Percentiles rank a stretch among this genome's conserved stretches.
phyloP scores from a whole-genome alignment of 2,888 invertebrate genomes.

The Hartigia nigra region DNA sequence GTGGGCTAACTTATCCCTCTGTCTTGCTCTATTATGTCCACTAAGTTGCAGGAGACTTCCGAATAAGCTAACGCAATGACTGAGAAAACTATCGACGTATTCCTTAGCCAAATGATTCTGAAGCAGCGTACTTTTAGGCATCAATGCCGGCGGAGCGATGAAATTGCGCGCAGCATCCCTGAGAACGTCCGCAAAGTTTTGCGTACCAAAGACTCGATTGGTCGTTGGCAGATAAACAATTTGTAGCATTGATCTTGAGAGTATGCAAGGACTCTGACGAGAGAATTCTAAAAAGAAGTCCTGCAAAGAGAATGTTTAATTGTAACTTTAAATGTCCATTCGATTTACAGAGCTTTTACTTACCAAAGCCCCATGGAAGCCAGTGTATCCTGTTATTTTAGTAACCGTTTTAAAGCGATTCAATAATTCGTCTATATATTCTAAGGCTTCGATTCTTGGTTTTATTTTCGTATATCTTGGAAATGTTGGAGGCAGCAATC shows the following conservation, averaged over 20 bases:
- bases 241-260: constrained; percentile 91
- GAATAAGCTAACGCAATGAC: constrained; percentile 88
- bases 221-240: constrained; percentile 75
- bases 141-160: constrained; percentile 90
- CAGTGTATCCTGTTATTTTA: constrained; percentile 81
- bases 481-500: constrained; percentile 96
- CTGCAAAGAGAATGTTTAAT: constrained; percentile 65
- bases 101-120: constrained; percentile 83
- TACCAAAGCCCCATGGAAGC: constrained; percentile 87
- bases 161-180: constrained; percentile 88
- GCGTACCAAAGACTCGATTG: constrained; percentile 71
- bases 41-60: constrained; percentile 87
- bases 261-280: constrained; percentile 86
- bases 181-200: constrained; percentile 81
- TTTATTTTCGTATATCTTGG: constrained; percentile 95
- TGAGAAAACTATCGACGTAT: constrained; percentile 89
- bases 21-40: constrained; percentile 95
- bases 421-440: constrained; percentile 86
- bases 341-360: constrained; percentile 35
- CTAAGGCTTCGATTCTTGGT: constrained; percentile 80
- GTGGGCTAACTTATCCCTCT: constrained; percentile 91
- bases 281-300: constrained; percentile 96
- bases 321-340: constrained; percentile 6
- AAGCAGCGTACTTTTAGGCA: constrained; percentile 76
- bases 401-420: constrained; percentile 83